phyloP scores from a whole-genome alignment of 2,113 vertebrate genomes.

The Lethenteron camtschaticum region DNA sequence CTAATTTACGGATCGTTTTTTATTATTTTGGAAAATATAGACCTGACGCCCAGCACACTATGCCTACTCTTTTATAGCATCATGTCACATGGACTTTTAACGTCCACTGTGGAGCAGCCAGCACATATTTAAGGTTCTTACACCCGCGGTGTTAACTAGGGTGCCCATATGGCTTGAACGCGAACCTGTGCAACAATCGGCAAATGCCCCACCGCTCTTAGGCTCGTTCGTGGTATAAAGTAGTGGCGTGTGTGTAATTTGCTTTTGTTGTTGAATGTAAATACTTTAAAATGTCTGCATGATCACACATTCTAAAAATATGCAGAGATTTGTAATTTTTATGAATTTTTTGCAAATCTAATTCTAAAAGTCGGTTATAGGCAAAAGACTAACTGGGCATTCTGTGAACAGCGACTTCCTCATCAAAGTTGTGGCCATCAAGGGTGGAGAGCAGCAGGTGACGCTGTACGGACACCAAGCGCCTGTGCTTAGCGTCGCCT shows the following conservation, averaged over 20 bases:
- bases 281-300: too few relatives aligned
- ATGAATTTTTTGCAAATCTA: not conserved
- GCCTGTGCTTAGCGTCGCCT: slow-evolving; percentile 62
- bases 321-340: too few relatives aligned
- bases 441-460: slow-evolving; percentile 69
- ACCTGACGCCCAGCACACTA: not conserved
- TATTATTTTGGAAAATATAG: not conserved
- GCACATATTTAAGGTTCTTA: not conserved
- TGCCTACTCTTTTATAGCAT: not conserved
- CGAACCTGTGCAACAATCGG: too few relatives aligned
- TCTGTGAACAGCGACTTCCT: slow-evolving; percentile 51
- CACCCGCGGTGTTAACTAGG: not conserved
- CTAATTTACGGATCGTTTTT: not conserved
- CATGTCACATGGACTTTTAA: too few relatives aligned
- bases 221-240: too few relatives aligned
- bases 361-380: not conserved
- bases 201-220: too few relatives aligned
- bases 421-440: slow-evolving; percentile 73
- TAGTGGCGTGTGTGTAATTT: too few relatives aligned
- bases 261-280: too few relatives aligned
- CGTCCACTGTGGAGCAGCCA: not conserved
- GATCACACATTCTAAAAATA: too few relatives aligned
- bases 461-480: slow-evolving; percentile 69
- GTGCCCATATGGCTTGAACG: too few relatives aligned
- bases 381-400: not conserved